Evolutionary conservation across 2,888 invertebrate genomes (phyloP).

Genomic region (Caenorhabditis macrosperma): DNA sequence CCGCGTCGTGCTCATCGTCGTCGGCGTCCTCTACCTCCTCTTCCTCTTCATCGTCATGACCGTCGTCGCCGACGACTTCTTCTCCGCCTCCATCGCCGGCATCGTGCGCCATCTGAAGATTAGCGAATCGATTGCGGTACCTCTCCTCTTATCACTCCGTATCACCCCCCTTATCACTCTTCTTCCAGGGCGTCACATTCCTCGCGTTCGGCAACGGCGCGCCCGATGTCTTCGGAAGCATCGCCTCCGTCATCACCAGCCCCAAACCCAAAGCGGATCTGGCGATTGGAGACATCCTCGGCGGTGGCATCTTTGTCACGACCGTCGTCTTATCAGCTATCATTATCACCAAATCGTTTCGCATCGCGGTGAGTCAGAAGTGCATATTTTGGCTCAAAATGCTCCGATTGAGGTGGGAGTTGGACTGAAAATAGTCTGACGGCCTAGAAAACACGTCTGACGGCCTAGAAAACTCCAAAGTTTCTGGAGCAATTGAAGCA

Average conservation of each 20-base stretch:
- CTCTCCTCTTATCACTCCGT: slow-evolving; percentile 76
- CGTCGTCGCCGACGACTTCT: slow-evolving; percentile 75
- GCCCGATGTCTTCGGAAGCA: slow-evolving; percentile 85
- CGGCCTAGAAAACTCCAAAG: no score
- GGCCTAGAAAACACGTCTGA: no score
- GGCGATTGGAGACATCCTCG: slow-evolving; percentile 81
- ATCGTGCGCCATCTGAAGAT: slow-evolving; percentile 81
- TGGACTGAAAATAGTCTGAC: no score
- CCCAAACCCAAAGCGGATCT: slow-evolving; percentile 81
- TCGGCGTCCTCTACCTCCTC: slow-evolving; percentile 62
- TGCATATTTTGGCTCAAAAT: neutral
- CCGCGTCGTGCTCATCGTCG: slow-evolving; percentile 62
- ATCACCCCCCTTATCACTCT: neutral
- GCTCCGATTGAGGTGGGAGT: no score
- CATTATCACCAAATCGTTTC: slow-evolving; percentile 83
- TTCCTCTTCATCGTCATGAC: slow-evolving; percentile 72
- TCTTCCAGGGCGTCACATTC: slow-evolving; percentile 84
- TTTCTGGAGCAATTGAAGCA: no score
- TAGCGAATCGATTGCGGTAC: slow-evolving; percentile 82
- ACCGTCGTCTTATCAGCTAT: slow-evolving; percentile 84
- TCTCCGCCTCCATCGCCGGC: slow-evolving; percentile 81
- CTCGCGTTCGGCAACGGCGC: slow-evolving; percentile 86
- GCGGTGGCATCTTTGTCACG: slow-evolving; percentile 84
- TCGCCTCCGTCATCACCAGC: slow-evolving; percentile 82
- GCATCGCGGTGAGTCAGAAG: slow-evolving; percentile 37